Percentiles rank a stretch among this genome's conserved stretches.
Evolutionary conservation across 1,140 invertebrate species (phyloP).

Genomic region (Brachionus paranguensis): DNA sequence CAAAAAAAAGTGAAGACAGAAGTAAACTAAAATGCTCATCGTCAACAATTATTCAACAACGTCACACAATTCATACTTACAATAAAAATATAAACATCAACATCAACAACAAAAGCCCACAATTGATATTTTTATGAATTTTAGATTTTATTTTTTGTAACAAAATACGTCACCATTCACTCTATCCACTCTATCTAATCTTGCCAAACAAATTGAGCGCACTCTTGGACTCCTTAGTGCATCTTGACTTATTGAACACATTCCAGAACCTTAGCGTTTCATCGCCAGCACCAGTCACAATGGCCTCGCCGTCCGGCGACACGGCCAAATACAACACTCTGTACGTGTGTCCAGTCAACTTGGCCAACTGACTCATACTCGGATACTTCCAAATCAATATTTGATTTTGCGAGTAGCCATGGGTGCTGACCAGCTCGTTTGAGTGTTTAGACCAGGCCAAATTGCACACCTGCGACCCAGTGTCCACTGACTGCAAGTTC

Average conservation of each 20-base stretch:
- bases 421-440: conserved; percentile 78
- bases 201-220: conserved; percentile 39
- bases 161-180: too few relatives aligned
- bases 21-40: background rate
- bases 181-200: background rate
- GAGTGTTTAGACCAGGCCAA: conserved; percentile 98
- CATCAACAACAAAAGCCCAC: background rate
- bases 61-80: background rate
- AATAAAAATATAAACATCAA: background rate
- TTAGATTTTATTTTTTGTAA: too few relatives aligned
- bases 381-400: conserved; percentile 99
- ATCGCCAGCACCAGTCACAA: conserved; percentile 97
- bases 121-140: too few relatives aligned
- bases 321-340: conserved; percentile 84
- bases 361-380: conserved; percentile 89
- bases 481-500: conserved; percentile 96
- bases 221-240: conserved; percentile 53
- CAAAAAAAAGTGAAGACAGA: background rate
- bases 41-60: background rate
- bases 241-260: conserved; percentile 92
- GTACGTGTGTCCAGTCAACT: conserved; percentile 94
- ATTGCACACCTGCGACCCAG: conserved; percentile 96
- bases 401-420: conserved; percentile 99
- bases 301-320: conserved; percentile 96
- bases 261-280: conserved; percentile 99